phyloP scores from a whole-genome alignment of 2,113 vertebrate species.

The Hippopotamus amphibius region DNA sequence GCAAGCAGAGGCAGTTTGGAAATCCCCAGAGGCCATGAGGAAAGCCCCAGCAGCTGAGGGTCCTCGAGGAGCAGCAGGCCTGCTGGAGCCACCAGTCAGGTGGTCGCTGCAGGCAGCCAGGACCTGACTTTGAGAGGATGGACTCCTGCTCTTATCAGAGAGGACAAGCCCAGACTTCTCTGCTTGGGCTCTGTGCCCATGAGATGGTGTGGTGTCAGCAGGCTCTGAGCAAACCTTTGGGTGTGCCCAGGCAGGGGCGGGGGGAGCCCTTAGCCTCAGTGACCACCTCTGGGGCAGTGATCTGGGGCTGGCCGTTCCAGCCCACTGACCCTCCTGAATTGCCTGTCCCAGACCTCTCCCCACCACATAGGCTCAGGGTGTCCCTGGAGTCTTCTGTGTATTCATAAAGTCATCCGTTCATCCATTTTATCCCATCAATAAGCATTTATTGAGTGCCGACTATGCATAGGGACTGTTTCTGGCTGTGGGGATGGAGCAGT shows the following conservation, averaged over 20 bases:
- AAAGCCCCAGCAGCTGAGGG: slow-evolving; percentile 54
- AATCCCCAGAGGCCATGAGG: slow-evolving; percentile 62
- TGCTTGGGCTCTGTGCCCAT: background rate
- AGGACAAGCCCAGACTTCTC: background rate
- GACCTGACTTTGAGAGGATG: background rate
- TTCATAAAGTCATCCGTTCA: background rate
- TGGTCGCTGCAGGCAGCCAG: background rate
- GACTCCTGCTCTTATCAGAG: background rate
- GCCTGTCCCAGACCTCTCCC: background rate
- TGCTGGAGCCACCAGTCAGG: background rate
- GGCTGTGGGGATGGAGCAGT: background rate
- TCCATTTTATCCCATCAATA: background rate
- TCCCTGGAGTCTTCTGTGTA: background rate
- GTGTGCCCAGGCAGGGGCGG: background rate
- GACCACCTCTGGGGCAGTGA: background rate
- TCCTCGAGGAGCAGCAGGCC: slow-evolving; percentile 15
- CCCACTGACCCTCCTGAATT: background rate
- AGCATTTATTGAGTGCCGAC: background rate
- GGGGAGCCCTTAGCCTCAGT: background rate
- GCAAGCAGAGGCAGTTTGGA: slow-evolving; percentile 66
- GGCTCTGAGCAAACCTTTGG: background rate
- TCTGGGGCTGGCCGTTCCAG: background rate
- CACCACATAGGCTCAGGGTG: background rate
- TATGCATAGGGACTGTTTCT: background rate
- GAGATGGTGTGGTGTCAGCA: background rate